These are phyloP conservation scores for Lagopus leucura DNA, from an alignment of 2,113 vertebrate genomes.

Conservation along the genomic window DNA sequence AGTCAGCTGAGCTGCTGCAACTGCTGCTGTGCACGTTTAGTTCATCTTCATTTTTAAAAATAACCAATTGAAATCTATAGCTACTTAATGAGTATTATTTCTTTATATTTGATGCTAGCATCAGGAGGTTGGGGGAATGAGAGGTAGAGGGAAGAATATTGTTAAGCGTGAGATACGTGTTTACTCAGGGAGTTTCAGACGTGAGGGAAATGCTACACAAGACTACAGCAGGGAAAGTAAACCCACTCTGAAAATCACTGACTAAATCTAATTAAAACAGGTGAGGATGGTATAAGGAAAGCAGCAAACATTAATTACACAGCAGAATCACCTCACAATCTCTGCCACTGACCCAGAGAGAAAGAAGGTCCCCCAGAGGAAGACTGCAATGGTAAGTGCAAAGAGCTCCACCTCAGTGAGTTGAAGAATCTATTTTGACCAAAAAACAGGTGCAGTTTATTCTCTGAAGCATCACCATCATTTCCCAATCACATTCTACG, in stretches of 20 bases:
- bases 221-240: not conserved
- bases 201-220: not conserved
- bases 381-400: not conserved
- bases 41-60: not conserved
- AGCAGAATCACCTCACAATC: not conserved
- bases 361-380: not conserved
- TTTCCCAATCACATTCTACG: rapidly evolving
- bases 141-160: not conserved
- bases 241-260: not conserved
- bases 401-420: not conserved
- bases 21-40: not conserved
- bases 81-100: not conserved
- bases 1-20: not conserved
- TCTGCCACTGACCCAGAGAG: not conserved
- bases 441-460: not conserved
- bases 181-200: not conserved
- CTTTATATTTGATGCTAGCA: not conserved
- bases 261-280: not conserved
- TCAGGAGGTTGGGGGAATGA: not conserved
- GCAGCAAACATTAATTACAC: not conserved
- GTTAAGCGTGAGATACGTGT: rapidly evolving
- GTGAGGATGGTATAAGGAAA: not conserved
- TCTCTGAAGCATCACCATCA: not conserved
- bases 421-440: not conserved
- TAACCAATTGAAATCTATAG: not conserved